Percentiles rank a stretch among this genome's conserved stretches.
Evolutionary conservation across 2,888 invertebrate species (phyloP).

Genomic region (Barypeithes pellucidus): DNA sequence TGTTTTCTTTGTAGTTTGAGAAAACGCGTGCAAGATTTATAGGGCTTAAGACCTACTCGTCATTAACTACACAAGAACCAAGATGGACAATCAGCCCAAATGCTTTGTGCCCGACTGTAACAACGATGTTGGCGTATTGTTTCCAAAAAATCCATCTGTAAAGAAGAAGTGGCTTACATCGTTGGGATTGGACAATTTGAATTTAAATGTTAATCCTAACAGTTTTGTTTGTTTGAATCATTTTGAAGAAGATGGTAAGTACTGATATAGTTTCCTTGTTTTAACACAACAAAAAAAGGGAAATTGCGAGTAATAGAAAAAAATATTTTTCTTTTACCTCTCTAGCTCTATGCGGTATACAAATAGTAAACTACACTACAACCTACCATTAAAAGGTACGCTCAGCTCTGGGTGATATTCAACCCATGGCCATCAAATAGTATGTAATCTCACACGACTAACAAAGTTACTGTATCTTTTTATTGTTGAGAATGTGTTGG

Average conservation of each 20-base stretch:
- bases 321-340: too few species aligned
- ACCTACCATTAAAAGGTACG: not conserved
- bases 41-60: slow-evolving; percentile 6
- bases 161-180: slow-evolving; percentile 61
- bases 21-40: not conserved
- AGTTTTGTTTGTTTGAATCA: slow-evolving; percentile 65
- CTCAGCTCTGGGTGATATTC: too few species aligned
- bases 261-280: not conserved
- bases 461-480: too few species aligned
- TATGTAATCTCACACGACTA: too few species aligned
- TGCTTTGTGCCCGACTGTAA: slow-evolving; percentile 66
- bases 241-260: slow-evolving; percentile 58
- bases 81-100: slow-evolving; percentile 45
- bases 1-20: not conserved
- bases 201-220: slow-evolving; percentile 45
- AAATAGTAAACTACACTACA: too few species aligned
- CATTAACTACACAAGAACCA: slow-evolving; percentile 2
- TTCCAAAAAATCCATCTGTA: slow-evolving; percentile 61
- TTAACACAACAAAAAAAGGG: too few species aligned
- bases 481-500: too few species aligned
- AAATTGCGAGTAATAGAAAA: too few species aligned
- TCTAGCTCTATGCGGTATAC: too few species aligned
- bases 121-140: slow-evolving; percentile 62
- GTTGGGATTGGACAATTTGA: slow-evolving; percentile 57
- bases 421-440: too few species aligned